Evolutionary conservation across 2,888 invertebrate genomes (phyloP), one percentile per base, ranked within the genome.

Genomic region (Habrosyne pyritoides): DNA sequence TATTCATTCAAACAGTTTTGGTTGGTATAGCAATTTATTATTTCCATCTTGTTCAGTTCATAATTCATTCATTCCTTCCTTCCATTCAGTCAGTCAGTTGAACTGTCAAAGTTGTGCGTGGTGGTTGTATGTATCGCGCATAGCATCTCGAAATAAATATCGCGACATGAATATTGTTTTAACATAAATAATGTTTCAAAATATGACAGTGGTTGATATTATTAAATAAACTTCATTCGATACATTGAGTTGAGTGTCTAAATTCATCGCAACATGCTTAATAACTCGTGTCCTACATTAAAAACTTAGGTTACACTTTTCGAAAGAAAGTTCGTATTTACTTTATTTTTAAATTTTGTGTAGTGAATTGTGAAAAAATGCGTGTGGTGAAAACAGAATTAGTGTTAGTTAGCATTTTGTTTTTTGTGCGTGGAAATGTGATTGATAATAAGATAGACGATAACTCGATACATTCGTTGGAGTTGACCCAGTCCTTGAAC

Each of bases 401-500:
- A 58, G 75, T 86, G 66, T 67, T 85, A 53, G 57, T 84, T 55
- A 77, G 80, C 66, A 60, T 80, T 48, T 67, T 89, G 47, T 75
- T 84, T 33, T 79, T 77, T 53, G 87, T 83, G 6, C 75, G 79
- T 66, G 82, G 89, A 47, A 74, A 84, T 70, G 73, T 77, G 54
- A 76, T 71, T 64, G 82, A 84, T 53, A 81, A 81, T 53, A 73
- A 76, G 47, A 72, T 77, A n/a, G 79, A 75, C 69, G 75, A 77
- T 47, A 63, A 56, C 47, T 21, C 18, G 28, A 82, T 86, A 61
- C 93, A 93, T 73, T 93, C 94, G 10, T 79, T 94, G 66, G 94
- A 94, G 72, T 79, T 94, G 73, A 94, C 94, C 65, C 94, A 94
- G 80, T 93, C 94, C 52, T 89, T 94, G 77, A 94, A 95, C 80